Evolutionary conservation across 1,140 invertebrate species (phyloP).

Genomic region (Pomacea maculata): DNA sequence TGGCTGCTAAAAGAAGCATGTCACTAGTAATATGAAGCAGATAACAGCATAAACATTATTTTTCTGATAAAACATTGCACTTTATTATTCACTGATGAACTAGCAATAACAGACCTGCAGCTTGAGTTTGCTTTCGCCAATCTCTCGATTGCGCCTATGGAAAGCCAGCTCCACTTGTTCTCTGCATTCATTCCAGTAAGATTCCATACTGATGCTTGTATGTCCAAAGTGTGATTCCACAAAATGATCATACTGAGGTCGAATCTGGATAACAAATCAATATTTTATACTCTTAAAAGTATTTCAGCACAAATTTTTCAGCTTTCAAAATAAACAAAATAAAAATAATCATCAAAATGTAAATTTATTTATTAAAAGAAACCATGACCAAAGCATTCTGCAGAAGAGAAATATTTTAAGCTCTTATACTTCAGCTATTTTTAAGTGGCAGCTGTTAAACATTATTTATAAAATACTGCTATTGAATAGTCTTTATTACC

Average conservation of each 20-base stretch:
- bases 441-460: background rate
- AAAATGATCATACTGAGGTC: slow-evolving; percentile 59
- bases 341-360: background rate
- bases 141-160: slow-evolving; percentile 70
- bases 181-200: slow-evolving; percentile 55
- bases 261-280: slow-evolving; percentile 43
- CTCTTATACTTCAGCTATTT: background rate
- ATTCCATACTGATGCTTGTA: slow-evolving; percentile 27
- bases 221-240: slow-evolving; percentile 52
- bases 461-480: background rate
- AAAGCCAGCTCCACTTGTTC: slow-evolving; percentile 68
- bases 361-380: background rate
- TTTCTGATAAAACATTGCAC: background rate
- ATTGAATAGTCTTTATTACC: background rate
- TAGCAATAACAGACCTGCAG: slow-evolving; percentile 68
- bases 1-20: too few relatives aligned
- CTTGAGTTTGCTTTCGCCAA: slow-evolving; percentile 70
- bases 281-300: background rate
- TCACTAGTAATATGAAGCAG: too few relatives aligned
- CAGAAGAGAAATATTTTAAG: background rate
- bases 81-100: background rate
- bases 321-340: background rate
- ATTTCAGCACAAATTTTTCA: background rate
- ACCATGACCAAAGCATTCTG: background rate
- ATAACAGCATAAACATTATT: too few relatives aligned